Evolutionary conservation across 2,113 vertebrate species (phyloP).

Genomic region (Andinoacara biseriatus): DNA sequence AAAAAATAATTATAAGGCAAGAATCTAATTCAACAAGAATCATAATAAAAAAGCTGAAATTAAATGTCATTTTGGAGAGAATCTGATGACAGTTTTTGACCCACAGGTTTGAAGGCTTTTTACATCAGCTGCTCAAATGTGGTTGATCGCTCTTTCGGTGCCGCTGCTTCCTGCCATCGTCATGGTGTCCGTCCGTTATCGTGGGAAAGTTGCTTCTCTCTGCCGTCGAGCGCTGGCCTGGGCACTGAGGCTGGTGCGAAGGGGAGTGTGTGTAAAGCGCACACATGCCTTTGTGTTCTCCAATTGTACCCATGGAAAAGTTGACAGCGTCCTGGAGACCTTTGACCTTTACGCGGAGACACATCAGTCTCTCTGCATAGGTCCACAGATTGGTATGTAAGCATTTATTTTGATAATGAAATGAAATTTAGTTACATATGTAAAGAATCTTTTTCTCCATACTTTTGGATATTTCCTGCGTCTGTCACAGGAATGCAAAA

Average conservation of each 20-base stretch:
- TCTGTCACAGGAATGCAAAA: not conserved
- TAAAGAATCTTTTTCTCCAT: not conserved
- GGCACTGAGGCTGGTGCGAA: conserved; percentile 19
- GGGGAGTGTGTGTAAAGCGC: conserved; percentile 45
- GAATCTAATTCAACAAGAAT: not conserved
- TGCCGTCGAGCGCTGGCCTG: conserved; percentile 41
- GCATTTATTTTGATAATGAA: not conserved
- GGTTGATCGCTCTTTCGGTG: conserved; percentile 47
- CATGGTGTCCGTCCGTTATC: conserved; percentile 28
- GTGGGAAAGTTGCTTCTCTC: conserved; percentile 8
- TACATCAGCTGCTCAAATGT: conserved; percentile 41
- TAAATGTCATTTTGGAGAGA: not conserved
- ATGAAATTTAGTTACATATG: no score
- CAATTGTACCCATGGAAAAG: conserved; percentile 76
- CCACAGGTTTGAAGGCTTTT: not conserved
- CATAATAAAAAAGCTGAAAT: not conserved
- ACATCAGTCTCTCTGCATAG: conserved; percentile 59
- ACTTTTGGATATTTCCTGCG: not conserved
- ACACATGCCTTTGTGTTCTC: conserved; percentile 75
- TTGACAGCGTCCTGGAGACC: conserved; percentile 74
- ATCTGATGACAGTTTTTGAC: not conserved
- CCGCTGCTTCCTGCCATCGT: conserved; percentile 61
- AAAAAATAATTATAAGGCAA: not conserved
- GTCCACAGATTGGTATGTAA: conserved; percentile 65
- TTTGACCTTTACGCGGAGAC: conserved; percentile 67